A percentile compares a stretch with the other conserved stretches of the same genome.
These are phyloP conservation scores for Hirtodrosophila trivittata DNA, from an alignment of 2,888 invertebrate species.

Conservation along the genomic window DNA sequence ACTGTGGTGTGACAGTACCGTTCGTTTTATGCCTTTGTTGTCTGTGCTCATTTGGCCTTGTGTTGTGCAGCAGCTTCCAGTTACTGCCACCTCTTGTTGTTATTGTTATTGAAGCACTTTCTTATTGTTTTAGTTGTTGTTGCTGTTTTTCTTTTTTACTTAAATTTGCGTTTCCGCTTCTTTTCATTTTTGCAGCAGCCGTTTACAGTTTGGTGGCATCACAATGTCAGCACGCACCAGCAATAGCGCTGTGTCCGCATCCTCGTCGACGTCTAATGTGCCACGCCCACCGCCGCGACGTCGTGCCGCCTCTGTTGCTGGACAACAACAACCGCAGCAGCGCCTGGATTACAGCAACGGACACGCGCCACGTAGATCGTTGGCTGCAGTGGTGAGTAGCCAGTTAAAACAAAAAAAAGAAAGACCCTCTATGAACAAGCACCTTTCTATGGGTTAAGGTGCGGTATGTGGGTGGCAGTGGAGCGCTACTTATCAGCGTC, in stretches of 20 bases:
- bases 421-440: not conserved
- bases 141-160: slow-evolving; percentile 3
- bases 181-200: slow-evolving; percentile 38
- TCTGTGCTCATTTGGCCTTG: slow-evolving; percentile 61
- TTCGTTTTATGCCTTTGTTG: slow-evolving; percentile 67
- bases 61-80: slow-evolving; percentile 40
- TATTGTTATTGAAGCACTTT: slow-evolving; percentile 28
- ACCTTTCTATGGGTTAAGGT: not conserved
- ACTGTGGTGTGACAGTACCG: slow-evolving; percentile 55
- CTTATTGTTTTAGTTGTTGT: slow-evolving; percentile 45
- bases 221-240: slow-evolving; percentile 67
- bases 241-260: slow-evolving; percentile 39
- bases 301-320: slow-evolving; percentile 81
- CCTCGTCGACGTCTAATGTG: slow-evolving; percentile 61
- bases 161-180: slow-evolving; percentile 67
- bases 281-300: slow-evolving; percentile 83
- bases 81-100: slow-evolving; percentile 49
- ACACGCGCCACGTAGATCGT: slow-evolving; percentile 81
- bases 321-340: slow-evolving; percentile 71
- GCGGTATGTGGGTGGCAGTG: not conserved
- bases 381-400: slow-evolving; percentile 80
- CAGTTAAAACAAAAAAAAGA: not conserved
- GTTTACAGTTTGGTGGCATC: slow-evolving; percentile 7
- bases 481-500: slow-evolving; percentile 43
- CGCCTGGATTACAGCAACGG: slow-evolving; percentile 74